Conservation (phyloP, 2,797 vertebrate species). For the Enteromius thamalakanensis region DNA sequence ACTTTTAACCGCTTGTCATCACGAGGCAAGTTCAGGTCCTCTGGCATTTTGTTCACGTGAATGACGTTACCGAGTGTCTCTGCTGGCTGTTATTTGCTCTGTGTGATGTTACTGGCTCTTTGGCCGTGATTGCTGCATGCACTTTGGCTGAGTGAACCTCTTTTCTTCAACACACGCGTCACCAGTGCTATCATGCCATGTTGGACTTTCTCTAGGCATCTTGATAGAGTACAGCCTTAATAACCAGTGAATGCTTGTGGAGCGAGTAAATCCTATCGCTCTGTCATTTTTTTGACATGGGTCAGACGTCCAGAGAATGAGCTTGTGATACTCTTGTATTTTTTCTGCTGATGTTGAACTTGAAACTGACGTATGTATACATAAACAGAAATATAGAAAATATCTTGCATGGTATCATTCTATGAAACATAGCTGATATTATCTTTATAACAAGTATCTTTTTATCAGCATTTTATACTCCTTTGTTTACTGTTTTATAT, state of each 20-base stretch:
- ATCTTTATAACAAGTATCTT: slow-evolving; percentile 80
- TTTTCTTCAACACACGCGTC: slow-evolving; percentile 44
- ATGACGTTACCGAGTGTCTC: slow-evolving; percentile 16
- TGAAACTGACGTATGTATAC: slow-evolving; percentile 66
- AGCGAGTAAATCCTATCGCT: slow-evolving; percentile 44
- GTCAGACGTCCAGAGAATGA: slow-evolving; percentile 69
- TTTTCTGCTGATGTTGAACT: slow-evolving; percentile 77
- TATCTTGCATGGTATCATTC: slow-evolving; percentile 78
- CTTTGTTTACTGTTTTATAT: slow-evolving; percentile 77
- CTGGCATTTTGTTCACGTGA: slow-evolving; percentile 9
- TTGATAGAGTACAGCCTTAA: slow-evolving; percentile 55
- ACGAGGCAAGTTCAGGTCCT: slow-evolving; percentile 4
- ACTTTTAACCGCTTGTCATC: slow-evolving; percentile 29
- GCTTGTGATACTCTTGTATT: slow-evolving; percentile 78
- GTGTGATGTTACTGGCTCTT: slow-evolving; percentile 34
- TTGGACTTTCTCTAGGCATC: slow-evolving; percentile 58
- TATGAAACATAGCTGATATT: slow-evolving; percentile 71
- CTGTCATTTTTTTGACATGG: slow-evolving; percentile 61
- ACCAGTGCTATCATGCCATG: slow-evolving; percentile 50
- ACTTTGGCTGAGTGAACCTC: slow-evolving; percentile 58
- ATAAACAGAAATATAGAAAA: slow-evolving; percentile 33
- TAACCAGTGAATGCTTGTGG: slow-evolving; percentile 60
- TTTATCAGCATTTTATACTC: slow-evolving; percentile 82
- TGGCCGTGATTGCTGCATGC: slow-evolving; percentile 67
- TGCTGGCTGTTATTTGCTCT: slow-evolving; percentile 25